Base-by-base conservation (phyloP, 2,797 vertebrate genomes). In the Pseudochirops corinnae region DNA sequence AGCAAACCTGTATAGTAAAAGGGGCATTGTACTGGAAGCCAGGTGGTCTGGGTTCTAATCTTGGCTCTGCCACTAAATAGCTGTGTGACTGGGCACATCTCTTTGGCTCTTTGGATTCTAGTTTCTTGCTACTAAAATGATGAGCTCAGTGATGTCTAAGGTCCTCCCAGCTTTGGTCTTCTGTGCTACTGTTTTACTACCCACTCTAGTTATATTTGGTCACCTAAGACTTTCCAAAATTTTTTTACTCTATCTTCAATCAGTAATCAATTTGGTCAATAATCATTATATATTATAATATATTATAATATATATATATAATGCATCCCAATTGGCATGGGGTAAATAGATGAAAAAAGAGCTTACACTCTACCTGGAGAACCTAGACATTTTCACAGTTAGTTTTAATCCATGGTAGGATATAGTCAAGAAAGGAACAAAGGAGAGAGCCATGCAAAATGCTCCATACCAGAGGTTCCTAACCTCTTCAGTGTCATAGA, bases 71-170 rank as follows among this genome's bases (percentile, higher is more conserved):
- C 58, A 93, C 2, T 95, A 92, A 94, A 97, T 55, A 39, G 94
- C 92, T 53, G 55, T 33, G 62, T 95, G 50, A 91, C 57, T 96
- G 92, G 56, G 58, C 74, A 82, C 82, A 39, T 95, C 55, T 91
- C 5, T 96, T 97, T 13, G 29, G 31, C 74, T 96, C 62, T 97
- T 33, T 92, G 82, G 91, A 52, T 93, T 60, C 95, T 97, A 82
- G 26, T 96, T 96, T 67, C 26, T 95, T 16, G 14, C 53, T 96
- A 24, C 62, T 93, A 92, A 91, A 92, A 93, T 57, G 92, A 46
- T 13, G 93, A 95, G 39, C 92, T 87, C 56, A 53, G 55, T 96
- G 57, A 92, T 97, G 56, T 96, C 4, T 60, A 91, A 95, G 95
- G 90, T 94, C 13, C 56, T 93, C 92, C 93, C 4, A 10, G 14